A percentile compares a stretch with the other conserved stretches of the same genome.
These are phyloP conservation scores for Hephaestus fuliginosus DNA, from an alignment of 2,797 vertebrate species.

Conservation along the genomic window DNA sequence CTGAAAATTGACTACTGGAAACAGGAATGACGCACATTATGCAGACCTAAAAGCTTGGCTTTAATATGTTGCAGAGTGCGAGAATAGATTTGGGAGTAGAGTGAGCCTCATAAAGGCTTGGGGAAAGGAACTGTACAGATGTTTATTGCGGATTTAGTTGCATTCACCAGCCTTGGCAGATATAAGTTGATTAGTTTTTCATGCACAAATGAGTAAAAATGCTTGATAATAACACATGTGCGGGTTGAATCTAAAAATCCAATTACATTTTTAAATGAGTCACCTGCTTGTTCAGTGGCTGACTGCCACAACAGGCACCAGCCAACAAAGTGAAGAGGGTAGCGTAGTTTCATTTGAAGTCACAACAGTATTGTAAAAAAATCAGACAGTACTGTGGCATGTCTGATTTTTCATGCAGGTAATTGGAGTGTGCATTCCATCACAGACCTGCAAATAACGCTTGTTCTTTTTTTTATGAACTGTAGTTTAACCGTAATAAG, in stretches of 20 bases:
- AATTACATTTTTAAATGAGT: conserved; percentile 64
- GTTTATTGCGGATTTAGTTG: conserved; percentile 52
- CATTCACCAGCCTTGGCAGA: conserved; percentile 29
- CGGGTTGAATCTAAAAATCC: conserved; percentile 53
- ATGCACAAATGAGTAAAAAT: conserved; percentile 48
- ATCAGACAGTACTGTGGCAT: too few species aligned
- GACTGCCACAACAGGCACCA: conserved; percentile 8
- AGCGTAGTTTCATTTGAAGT: conserved; percentile 5
- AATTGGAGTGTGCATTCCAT: too few species aligned
- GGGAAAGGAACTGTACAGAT: conserved; percentile 29
- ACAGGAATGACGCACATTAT: conserved; percentile 29
- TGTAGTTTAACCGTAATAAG: too few species aligned
- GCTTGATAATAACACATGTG: conserved; percentile 41
- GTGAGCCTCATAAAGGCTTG: neutral
- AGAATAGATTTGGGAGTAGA: conserved; percentile 31
- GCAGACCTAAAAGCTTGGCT: conserved; percentile 27
- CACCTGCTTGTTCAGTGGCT: conserved; percentile 36
- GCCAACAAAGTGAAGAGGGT: neutral
- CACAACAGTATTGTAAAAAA: neutral
- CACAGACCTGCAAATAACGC: too few species aligned
- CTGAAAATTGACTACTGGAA: conserved; percentile 36
- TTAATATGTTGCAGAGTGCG: conserved; percentile 27
- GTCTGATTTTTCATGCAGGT: too few species aligned
- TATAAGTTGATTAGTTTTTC: conserved; percentile 53
- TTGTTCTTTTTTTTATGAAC: too few species aligned